Percentiles rank a stretch among this genome's conserved stretches.
These are phyloP conservation scores for Diachasmimorpha longicaudata DNA, from an alignment of 1,140 invertebrate genomes.

Conservation along the genomic window DNA sequence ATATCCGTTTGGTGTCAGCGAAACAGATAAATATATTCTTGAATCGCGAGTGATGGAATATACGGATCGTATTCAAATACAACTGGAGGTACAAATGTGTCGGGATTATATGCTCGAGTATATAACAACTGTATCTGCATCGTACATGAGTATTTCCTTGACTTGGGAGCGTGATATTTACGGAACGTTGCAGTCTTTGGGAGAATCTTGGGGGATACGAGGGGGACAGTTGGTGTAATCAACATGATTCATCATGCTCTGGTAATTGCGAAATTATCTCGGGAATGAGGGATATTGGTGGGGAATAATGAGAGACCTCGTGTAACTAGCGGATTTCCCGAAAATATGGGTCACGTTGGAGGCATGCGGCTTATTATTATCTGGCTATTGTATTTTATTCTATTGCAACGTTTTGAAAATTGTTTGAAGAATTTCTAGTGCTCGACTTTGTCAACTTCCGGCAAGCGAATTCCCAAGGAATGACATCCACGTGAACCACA, in stretches of 20 bases:
- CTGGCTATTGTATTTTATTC: too few species aligned
- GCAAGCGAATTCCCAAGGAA: too few species aligned
- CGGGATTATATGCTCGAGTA: neutral
- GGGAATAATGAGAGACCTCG: too few species aligned
- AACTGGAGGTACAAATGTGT: conserved; percentile 27
- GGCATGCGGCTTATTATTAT: too few species aligned
- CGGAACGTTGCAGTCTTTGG: neutral
- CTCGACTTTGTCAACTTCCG: too few species aligned
- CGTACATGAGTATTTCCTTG: neutral
- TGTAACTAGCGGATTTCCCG: too few species aligned
- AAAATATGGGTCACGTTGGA: too few species aligned
- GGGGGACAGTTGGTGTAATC: neutral
- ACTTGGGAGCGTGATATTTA: neutral
- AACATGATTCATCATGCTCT: neutral
- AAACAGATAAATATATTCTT: conserved; percentile 22
- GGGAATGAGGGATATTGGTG: neutral
- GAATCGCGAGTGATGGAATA: conserved; percentile 36
- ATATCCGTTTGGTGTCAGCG: neutral
- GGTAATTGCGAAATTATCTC: neutral
- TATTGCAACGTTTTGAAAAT: too few species aligned
- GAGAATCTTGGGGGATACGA: neutral
- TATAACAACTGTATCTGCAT: neutral
- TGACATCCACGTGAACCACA: too few species aligned
- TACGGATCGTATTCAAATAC: conserved; percentile 32
- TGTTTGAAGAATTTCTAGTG: too few species aligned